Evolutionary conservation across 2,113 vertebrate genomes (phyloP).

Genomic region (Motacilla alba): DNA sequence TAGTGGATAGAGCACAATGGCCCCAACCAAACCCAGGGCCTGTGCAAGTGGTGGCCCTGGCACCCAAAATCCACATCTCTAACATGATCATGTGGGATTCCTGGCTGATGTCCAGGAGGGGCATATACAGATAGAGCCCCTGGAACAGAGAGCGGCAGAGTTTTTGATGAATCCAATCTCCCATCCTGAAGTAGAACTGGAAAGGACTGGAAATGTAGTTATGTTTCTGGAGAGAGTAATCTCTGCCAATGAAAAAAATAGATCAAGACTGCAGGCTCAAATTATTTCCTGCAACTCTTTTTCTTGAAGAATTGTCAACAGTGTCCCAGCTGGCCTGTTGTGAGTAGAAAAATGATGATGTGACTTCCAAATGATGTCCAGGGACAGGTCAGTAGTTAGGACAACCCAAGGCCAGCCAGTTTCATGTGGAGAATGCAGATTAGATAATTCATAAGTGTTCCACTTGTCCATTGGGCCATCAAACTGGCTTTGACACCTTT

Average conservation of each 20-base stretch:
- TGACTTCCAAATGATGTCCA: not conserved
- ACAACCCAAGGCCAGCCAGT: not conserved
- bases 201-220: not conserved
- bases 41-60: accelerated
- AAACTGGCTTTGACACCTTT: not conserved
- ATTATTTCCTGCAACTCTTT: not conserved
- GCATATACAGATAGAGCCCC: not conserved
- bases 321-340: not conserved
- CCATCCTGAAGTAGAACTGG: not conserved
- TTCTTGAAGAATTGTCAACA: not conserved
- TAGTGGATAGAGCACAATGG: not conserved
- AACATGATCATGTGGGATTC: not conserved
- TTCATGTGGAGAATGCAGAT: not conserved
- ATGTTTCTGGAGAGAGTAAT: not conserved
- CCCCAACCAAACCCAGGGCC: not conserved
- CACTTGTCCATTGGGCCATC: not conserved
- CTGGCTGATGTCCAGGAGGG: not conserved
- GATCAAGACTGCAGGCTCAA: not conserved
- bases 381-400: not conserved
- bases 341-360: not conserved
- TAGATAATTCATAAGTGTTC: not conserved
- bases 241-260: not conserved
- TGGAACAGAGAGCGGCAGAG: not conserved
- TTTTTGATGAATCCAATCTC: not conserved
- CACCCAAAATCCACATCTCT: not conserved